Evolutionary conservation across 2,888 invertebrate genomes (phyloP), one percentile per base, ranked within the genome.

Genomic region (Mechanitis mazaeus): DNA sequence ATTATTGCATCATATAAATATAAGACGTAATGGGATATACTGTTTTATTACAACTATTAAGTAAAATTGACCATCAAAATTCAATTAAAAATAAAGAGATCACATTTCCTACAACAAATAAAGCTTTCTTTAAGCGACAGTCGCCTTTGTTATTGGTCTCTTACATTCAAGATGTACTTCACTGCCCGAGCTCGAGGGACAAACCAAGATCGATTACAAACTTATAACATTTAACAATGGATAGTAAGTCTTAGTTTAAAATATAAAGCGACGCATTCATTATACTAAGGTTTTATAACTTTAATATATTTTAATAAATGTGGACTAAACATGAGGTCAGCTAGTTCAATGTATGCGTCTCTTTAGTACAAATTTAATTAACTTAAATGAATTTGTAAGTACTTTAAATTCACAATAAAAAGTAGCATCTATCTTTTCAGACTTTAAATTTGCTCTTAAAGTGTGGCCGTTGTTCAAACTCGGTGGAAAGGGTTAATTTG

Each of bases 21-120:
- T 63, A 58, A 65, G 64, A 75, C 73, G 72, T 77, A 75, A 82
- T 81, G 84, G 84, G 84, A 7, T 7, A 42, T 35, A 6, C 1
- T 84, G 85, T 77, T 76, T 75, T 78, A 80, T 81, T 87, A 87
- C 79, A 80, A 77, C 84, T 88, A 88, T 85, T 87, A 89, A 88
- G 88, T 89, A 89, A 88, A 85, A 87, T 87, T 84, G 87, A 86
- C 87, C 87, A 85, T 87, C 86, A 87, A 87, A 87, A 86, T 84
- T 84, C 79, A 83, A 87, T 85, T 88, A 87, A 83, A 87, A 87
- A 85, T 83, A 87, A 87, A 86, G 89, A 90, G 89, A 90, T 90
- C 89, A 88, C 82, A 81, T 82, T 81, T 84, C 82, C 83, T 81
- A 81, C 79, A 81, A 87, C 83, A 83, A 87, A 83, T 87, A 87